A percentile compares a stretch with the other conserved stretches of the same genome.
Conservation (phyloP, 2,797 vertebrate genomes). For the Brachymystax lenok region DNA sequence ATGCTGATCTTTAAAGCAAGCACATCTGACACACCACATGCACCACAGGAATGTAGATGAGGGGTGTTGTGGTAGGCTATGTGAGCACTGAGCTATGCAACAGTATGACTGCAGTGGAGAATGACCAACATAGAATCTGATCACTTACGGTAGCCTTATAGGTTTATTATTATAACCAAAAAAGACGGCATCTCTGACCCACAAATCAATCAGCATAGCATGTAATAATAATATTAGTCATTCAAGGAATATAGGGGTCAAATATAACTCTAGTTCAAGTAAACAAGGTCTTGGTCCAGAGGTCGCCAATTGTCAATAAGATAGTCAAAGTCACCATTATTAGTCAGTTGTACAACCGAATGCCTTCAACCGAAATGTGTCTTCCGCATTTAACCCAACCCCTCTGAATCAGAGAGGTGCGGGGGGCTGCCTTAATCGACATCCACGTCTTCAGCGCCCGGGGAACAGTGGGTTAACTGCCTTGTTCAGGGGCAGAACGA, state of each 20-base stretch:
- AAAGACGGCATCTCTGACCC: neutral
- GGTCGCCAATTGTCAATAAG: neutral
- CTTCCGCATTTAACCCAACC: no score
- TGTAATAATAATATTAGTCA: neutral
- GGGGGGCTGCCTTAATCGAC: no score
- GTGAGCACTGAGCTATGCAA: conserved; percentile 71
- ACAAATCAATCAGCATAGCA: neutral
- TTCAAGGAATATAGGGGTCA: neutral
- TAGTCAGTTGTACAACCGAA: no score
- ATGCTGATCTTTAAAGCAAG: neutral
- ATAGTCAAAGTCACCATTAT: no score
- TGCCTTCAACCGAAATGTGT: no score
- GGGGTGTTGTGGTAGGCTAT: conserved; percentile 48
- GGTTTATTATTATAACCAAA: neutral
- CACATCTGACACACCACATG: conserved; percentile 19
- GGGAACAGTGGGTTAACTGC: no score
- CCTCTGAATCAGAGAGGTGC: no score
- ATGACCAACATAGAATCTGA: neutral
- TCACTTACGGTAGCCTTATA: neutral
- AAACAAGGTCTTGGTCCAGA: neutral
- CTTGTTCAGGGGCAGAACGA: no score
- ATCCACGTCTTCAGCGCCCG: no score
- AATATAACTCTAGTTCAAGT: neutral
- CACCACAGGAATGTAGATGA: conserved; percentile 67
- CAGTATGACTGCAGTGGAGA: conserved; percentile 73